phyloP scores from a whole-genome alignment of 2,113 vertebrate genomes.

The Bombycilla garrulus region DNA sequence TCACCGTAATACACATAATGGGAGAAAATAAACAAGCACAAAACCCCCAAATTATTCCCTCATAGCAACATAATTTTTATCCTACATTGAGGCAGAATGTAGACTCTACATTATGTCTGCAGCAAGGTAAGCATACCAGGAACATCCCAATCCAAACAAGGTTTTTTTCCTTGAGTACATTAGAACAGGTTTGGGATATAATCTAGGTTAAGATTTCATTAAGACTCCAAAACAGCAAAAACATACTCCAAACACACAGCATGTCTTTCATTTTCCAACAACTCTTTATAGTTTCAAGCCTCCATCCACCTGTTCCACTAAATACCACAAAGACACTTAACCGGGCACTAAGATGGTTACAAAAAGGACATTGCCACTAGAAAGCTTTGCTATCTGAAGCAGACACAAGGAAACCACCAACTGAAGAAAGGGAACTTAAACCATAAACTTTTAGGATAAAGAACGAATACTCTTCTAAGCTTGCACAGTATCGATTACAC shows the following conservation, averaged over 20 bases:
- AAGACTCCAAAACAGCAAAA: not conserved
- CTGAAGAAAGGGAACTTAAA: not conserved
- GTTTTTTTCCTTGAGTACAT: not conserved
- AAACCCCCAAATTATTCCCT: not conserved
- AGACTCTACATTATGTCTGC: not conserved
- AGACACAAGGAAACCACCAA: not conserved
- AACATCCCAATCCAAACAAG: not conserved
- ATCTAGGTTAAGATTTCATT: not conserved
- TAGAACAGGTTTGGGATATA: not conserved
- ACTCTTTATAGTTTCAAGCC: not conserved
- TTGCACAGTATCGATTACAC: not conserved
- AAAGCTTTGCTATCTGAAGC: constrained; percentile 11
- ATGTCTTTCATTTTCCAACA: not conserved
- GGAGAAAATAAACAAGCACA: not conserved
- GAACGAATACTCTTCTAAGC: not conserved
- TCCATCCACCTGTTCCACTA: not conserved
- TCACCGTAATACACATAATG: not conserved
- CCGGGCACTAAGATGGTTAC: not conserved
- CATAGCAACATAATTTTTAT: not conserved
- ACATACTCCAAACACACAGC: not conserved
- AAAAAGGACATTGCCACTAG: not conserved
- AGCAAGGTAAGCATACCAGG: not conserved
- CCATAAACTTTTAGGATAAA: not conserved
- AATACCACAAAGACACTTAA: not conserved
- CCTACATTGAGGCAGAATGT: not conserved